phyloP scores from a whole-genome alignment of 2,797 vertebrate species.

The Lutjanus campechanus region DNA sequence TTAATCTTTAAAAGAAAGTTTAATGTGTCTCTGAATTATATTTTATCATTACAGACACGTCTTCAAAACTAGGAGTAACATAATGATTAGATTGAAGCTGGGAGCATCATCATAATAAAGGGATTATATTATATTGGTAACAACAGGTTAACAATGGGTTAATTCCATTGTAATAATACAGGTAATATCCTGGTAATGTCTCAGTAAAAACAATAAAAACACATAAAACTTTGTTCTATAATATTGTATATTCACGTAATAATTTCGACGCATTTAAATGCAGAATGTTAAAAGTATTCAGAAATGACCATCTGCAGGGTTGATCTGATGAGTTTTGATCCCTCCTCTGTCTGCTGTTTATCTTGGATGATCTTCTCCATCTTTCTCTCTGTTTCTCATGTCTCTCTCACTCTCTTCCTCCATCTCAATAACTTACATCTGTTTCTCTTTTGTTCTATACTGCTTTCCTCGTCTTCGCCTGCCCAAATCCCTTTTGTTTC shows the following conservation, averaged over 20 bases:
- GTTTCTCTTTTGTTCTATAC: conserved; percentile 42
- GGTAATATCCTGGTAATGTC: background rate
- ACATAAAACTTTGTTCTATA: background rate
- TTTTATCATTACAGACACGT: background rate
- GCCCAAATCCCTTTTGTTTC: conserved; percentile 55
- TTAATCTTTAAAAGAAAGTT: background rate
- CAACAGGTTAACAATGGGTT: background rate
- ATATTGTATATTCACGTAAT: conserved; percentile 4
- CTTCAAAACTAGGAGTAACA: background rate
- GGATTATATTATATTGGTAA: background rate
- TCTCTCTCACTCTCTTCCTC: conserved; percentile 28
- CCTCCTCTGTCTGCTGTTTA: conserved; percentile 36
- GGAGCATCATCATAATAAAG: background rate
- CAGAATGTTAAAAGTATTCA: conserved; percentile 5
- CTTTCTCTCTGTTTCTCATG: background rate
- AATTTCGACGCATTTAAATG: background rate
- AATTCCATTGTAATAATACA: background rate
- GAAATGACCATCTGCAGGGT: conserved; percentile 16
- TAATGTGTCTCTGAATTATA: background rate
- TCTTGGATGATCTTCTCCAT: conserved; percentile 34
- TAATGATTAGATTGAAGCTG: background rate
- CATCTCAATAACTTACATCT: conserved; percentile 38
- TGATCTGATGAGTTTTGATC: conserved; percentile 33
- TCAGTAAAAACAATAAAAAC: background rate
- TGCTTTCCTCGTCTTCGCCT: conserved; percentile 36